Evolutionary conservation across 2,797 vertebrate species (phyloP).

Genomic region (Alfaro cultratus): DNA sequence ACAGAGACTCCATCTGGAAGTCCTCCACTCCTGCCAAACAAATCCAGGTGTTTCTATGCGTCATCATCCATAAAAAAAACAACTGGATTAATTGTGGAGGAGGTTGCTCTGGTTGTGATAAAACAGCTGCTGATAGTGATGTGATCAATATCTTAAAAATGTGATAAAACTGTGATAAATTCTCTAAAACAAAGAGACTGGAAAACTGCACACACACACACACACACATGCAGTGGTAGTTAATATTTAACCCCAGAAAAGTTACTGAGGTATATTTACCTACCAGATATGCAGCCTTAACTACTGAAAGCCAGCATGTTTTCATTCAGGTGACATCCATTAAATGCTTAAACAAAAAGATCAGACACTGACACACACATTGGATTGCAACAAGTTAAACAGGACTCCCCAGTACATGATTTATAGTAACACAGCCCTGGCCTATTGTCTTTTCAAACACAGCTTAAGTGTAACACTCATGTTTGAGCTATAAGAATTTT

Average conservation of each 20-base stretch:
- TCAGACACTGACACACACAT: neutral
- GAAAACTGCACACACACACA: neutral
- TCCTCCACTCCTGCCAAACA: neutral
- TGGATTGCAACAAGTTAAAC: slow-evolving; percentile 10
- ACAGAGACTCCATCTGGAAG: slow-evolving; percentile 20
- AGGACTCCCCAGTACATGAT: neutral
- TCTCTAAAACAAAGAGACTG: neutral
- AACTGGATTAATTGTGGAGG: neutral
- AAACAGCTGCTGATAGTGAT: slow-evolving; percentile 9
- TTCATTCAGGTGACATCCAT: neutral
- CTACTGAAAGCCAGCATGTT: neutral
- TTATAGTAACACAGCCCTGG: slow-evolving; percentile 1
- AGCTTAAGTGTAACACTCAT: neutral
- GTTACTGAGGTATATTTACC: slow-evolving; percentile 6
- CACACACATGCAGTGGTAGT: neutral
- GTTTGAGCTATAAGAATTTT: neutral
- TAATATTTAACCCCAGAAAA: slow-evolving; percentile 17
- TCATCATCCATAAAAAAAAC: neutral
- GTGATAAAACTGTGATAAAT: neutral
- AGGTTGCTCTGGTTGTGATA: neutral
- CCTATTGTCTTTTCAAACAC: neutral
- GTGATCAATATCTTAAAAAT: neutral
- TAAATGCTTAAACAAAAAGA: slow-evolving; percentile 16
- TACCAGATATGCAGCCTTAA: slow-evolving; percentile 25
- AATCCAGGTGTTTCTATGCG: neutral